These are phyloP conservation scores for Sphecodes monilicornis DNA, from an alignment of 2,888 invertebrate genomes.

Conservation along the genomic window DNA sequence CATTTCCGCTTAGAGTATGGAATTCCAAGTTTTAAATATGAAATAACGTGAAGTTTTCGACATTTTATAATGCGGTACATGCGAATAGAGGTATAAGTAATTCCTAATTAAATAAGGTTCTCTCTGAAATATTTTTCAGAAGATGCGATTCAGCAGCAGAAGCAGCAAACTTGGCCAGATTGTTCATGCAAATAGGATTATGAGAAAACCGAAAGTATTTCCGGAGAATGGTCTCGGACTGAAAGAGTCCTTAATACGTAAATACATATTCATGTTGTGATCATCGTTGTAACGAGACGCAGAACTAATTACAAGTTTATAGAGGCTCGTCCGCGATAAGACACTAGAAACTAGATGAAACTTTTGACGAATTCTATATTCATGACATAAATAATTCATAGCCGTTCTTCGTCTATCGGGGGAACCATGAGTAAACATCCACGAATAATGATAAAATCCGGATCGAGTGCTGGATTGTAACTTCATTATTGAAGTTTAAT, in stretches of 20 bases:
- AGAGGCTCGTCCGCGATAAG: conserved; percentile 42
- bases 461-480: not conserved
- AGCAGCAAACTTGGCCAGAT: not conserved
- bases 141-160: not conserved
- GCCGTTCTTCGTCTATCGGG: not conserved
- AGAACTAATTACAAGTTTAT: conserved; percentile 70
- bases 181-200: conserved; percentile 46
- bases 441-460: conserved; percentile 22
- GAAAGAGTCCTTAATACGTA: conserved; percentile 71
- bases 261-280: conserved; percentile 79
- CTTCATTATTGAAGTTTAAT: not conserved
- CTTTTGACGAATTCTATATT: conserved; percentile 59
- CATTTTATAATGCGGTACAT: not conserved
- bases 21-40: not conserved
- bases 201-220: conserved; percentile 19
- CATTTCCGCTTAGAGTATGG: not conserved
- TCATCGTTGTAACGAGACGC: conserved; percentile 66
- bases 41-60: not conserved
- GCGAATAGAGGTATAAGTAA: not conserved
- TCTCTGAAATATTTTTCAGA: not conserved
- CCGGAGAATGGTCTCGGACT: not conserved
- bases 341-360: conserved; percentile 38
- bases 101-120: not conserved
- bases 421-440: conserved; percentile 12
- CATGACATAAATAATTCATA: conserved; percentile 64